phyloP scores from a whole-genome alignment of 2,797 vertebrate genomes.

The Sphenodon punctatus region DNA sequence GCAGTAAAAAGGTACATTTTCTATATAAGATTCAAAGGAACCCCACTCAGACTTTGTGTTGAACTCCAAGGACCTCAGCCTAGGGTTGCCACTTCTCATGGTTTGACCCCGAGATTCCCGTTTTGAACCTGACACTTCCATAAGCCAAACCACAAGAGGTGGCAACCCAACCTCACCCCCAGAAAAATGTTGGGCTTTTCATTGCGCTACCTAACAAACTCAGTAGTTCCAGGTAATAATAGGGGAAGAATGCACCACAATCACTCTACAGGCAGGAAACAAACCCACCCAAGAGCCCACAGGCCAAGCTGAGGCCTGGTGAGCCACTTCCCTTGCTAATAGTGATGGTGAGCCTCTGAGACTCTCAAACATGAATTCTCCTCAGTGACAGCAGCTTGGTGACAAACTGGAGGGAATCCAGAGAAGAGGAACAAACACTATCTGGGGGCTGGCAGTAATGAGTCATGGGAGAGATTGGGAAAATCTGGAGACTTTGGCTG shows the following conservation, averaged over 20 bases:
- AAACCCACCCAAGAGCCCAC: neutral
- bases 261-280: neutral
- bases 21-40: too few species aligned
- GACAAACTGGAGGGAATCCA: neutral
- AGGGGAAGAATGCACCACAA: neutral
- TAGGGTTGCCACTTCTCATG: too few species aligned
- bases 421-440: conserved; percentile 36
- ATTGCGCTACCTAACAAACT: neutral
- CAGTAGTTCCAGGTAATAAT: neutral
- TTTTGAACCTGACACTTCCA: too few species aligned
- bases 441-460: conserved; percentile 58
- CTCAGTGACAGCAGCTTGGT: accelerated
- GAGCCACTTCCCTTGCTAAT: neutral
- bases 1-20: too few species aligned
- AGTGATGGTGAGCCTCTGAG: neutral
- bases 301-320: accelerated
- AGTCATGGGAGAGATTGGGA: conserved; percentile 29
- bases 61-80: neutral
- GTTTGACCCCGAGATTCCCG: too few species aligned
- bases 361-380: neutral
- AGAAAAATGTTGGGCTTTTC: accelerated
- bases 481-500: neutral
- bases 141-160: too few species aligned
- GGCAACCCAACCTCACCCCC: too few species aligned
- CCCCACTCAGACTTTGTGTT: neutral